These are phyloP conservation scores for Xiphorhynchus erythropygius DNA, from an alignment of 2,797 vertebrate species.

Conservation along the genomic window DNA sequence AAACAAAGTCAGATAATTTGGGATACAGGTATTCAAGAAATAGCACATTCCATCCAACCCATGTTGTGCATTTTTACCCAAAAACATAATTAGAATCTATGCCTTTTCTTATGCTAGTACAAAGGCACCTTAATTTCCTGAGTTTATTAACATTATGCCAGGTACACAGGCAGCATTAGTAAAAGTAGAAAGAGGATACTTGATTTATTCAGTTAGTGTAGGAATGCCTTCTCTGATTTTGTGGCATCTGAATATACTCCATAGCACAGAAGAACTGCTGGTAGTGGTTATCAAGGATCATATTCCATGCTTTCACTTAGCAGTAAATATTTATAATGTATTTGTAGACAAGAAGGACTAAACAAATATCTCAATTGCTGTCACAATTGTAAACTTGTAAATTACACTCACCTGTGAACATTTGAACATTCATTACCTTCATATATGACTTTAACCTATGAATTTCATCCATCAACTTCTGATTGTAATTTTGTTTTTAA, in stretches of 20 bases:
- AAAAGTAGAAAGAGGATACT: neutral
- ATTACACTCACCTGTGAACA: neutral
- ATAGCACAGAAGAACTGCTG: neutral
- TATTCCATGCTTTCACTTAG: neutral
- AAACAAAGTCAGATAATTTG: neutral
- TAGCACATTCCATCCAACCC: neutral
- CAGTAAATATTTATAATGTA: neutral
- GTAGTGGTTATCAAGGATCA: neutral
- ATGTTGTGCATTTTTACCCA: neutral
- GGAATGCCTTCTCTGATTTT: neutral
- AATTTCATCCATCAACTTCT: neutral
- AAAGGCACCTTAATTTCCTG: neutral
- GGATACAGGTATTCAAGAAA: neutral
- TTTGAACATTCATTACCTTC: neutral
- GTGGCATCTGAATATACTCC: neutral
- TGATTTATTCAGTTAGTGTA: neutral
- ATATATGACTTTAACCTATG: neutral
- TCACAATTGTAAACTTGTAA: neutral
- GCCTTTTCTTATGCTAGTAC: neutral
- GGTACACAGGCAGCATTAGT: neutral
- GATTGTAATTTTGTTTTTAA: neutral
- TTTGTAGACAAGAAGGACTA: neutral
- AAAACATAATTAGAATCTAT: neutral
- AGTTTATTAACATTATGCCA: neutral
- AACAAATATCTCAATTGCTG: neutral